Percentiles rank a stretch among this genome's conserved stretches.
phyloP scores from a whole-genome alignment of 2,888 invertebrate genomes.

The Synanthedon andrenaeformis region DNA sequence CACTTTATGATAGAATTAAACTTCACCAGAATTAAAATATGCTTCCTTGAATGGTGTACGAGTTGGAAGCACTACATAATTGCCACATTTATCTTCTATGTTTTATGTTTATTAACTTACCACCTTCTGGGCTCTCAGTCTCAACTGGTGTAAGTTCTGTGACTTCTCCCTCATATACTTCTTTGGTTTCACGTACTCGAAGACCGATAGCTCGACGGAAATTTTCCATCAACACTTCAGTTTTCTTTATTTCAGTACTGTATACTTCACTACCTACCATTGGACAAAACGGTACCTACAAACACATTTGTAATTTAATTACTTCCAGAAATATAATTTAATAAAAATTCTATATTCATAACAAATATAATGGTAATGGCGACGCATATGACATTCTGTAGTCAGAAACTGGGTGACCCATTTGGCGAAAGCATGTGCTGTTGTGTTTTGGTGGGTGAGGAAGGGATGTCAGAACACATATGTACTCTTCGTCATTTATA shows the following conservation, averaged over 20 bases:
- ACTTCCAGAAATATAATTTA: background rate
- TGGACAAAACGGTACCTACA: constrained; percentile 86
- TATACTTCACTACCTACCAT: constrained; percentile 96
- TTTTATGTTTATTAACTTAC: constrained; percentile 34
- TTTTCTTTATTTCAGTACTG: constrained; percentile 99
- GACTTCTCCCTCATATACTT: constrained; percentile 99
- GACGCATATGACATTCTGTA: background rate
- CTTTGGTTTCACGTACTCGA: constrained; percentile 94
- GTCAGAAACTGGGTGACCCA: background rate
- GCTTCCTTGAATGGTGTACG: too few species aligned
- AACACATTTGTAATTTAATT: constrained; percentile 1
- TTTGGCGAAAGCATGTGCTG: too few species aligned
- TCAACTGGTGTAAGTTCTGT: constrained; percentile 98
- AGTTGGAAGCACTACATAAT: too few species aligned
- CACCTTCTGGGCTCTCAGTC: constrained; percentile 96
- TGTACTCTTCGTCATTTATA: too few species aligned
- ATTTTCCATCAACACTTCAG: constrained; percentile 99
- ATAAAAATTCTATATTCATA: background rate
- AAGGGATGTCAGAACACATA: too few species aligned
- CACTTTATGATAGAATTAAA: too few species aligned
- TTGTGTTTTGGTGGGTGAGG: too few species aligned
- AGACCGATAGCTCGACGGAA: constrained; percentile 97
- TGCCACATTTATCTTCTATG: too few species aligned
- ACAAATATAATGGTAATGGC: background rate
- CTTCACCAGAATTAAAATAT: too few species aligned